Evolutionary conservation across 2,888 invertebrate species (phyloP).

Genomic region (Spilarctia lutea): DNA sequence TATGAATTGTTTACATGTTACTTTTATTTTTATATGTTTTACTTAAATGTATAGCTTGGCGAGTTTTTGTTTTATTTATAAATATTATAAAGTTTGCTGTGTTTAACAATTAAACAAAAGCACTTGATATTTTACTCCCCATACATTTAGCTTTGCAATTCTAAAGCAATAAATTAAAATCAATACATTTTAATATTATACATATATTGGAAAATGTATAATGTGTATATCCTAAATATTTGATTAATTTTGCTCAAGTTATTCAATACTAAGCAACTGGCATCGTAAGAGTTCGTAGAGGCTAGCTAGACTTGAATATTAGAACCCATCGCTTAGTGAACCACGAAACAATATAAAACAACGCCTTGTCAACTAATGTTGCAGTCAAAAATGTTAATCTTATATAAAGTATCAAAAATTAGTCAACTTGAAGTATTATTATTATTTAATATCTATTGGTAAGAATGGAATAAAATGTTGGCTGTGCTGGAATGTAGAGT

Average conservation of each 20-base stretch:
- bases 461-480: constrained; percentile 73
- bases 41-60: constrained; percentile 75
- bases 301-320: background rate
- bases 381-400: background rate
- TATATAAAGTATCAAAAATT: constrained; percentile 39
- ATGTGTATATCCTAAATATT: background rate
- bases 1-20: constrained; percentile 75
- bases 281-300: background rate
- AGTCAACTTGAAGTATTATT: constrained; percentile 62
- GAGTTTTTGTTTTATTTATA: constrained; percentile 61
- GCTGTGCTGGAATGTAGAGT: constrained; percentile 71
- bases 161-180: background rate
- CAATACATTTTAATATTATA: background rate
- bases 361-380: background rate
- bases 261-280: background rate
- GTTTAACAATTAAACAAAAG: constrained; percentile 48
- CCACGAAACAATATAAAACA: background rate
- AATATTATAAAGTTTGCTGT: constrained; percentile 52
- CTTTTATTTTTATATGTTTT: constrained; percentile 78
- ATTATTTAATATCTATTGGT: constrained; percentile 61
- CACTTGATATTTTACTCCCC: constrained; percentile 43
- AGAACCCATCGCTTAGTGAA: background rate
- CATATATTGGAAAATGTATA: background rate
- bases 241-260: background rate
- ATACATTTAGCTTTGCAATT: constrained; percentile 37